These are phyloP conservation scores for Eira barbara DNA, from an alignment of 2,113 vertebrate genomes.

Conservation along the genomic window DNA sequence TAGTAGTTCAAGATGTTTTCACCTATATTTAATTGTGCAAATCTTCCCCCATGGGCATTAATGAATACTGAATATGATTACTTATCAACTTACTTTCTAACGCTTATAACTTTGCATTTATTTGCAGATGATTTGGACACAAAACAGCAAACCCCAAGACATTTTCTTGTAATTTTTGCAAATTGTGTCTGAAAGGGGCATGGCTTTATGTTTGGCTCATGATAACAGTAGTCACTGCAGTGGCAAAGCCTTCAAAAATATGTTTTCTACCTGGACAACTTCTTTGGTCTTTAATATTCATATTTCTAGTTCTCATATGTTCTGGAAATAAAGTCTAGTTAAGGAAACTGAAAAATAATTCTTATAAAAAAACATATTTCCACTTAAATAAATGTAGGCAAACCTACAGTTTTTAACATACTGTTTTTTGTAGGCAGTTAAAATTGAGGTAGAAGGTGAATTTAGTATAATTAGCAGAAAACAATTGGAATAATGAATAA, in stretches of 20 bases:
- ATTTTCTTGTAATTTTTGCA: not conserved
- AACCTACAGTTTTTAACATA: not conserved
- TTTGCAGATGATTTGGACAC: not conserved
- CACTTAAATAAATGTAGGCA: not conserved
- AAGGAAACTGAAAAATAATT: not conserved
- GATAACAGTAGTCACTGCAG: not conserved
- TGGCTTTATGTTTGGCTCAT: not conserved
- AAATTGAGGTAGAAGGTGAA: not conserved
- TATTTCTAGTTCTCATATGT: not conserved
- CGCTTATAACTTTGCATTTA: not conserved
- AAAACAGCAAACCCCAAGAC: not conserved
- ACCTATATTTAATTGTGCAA: not conserved
- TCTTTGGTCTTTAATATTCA: not conserved
- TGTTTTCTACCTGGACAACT: not conserved
- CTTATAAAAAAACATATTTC: not conserved
- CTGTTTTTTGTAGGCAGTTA: not conserved
- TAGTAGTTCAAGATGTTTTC: not conserved
- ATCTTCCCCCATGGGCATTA: not conserved
- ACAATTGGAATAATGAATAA: not conserved
- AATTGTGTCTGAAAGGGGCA: not conserved
- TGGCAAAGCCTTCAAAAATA: not conserved
- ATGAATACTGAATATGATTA: not conserved
- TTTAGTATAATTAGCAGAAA: not conserved
- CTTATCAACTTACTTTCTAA: not conserved
- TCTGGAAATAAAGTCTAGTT: not conserved